Conservation (phyloP, 2,797 vertebrate species). For the Enteromius viviparus region DNA sequence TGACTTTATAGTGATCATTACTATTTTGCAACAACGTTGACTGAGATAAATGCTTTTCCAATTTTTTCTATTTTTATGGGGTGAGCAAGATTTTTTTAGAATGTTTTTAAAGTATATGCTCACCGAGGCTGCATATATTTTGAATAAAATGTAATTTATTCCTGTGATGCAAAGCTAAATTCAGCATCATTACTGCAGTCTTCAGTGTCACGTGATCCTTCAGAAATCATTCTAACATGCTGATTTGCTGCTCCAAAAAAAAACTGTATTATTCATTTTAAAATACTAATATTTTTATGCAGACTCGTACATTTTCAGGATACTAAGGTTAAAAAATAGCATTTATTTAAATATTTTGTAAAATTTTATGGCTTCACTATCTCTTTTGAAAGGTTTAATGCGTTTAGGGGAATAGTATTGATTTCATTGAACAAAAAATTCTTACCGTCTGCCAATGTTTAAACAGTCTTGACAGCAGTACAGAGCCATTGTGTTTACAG, state of each 20-base stretch:
- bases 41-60: neutral
- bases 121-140: neutral
- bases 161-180: neutral
- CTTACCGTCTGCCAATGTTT: neutral
- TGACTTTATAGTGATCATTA: neutral
- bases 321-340: neutral
- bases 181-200: neutral
- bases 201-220: neutral
- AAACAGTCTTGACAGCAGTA: slow-evolving; percentile 1
- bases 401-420: neutral
- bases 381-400: neutral
- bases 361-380: too few relatives aligned
- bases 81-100: neutral
- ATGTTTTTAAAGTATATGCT: neutral
- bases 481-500: neutral
- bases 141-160: neutral
- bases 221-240: neutral
- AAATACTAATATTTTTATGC: neutral
- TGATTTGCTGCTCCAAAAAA: neutral
- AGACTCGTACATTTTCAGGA: neutral
- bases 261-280: neutral
- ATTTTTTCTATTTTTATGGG: neutral
- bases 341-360: neutral
- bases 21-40: neutral
- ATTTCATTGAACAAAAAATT: neutral